Percentiles rank a stretch among this genome's conserved stretches.
Conservation (phyloP, 1,140 invertebrate genomes). For the Acromyrmex heyeri region DNA sequence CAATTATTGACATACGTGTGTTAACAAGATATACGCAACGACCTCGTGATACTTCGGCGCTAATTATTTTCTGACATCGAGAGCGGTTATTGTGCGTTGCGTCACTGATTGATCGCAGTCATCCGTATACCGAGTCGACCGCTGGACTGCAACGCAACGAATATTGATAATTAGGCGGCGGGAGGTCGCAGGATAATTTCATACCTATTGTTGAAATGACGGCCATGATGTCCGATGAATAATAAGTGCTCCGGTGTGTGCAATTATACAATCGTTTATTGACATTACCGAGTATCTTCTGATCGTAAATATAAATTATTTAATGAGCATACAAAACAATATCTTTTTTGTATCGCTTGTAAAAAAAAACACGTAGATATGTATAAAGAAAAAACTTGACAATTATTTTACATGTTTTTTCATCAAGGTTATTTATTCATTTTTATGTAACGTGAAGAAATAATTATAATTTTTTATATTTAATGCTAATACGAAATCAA, state of each 20-base stretch:
- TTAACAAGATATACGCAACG: conserved; percentile 54
- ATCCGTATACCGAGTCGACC: conserved; percentile 34
- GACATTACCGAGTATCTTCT: conserved; percentile 15
- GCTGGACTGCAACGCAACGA: conserved; percentile 25
- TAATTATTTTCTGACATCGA: conserved; percentile 57
- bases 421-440: neutral
- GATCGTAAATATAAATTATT: conserved; percentile 3
- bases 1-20: conserved; percentile 37
- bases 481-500: neutral
- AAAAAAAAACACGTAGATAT: neutral
- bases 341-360: neutral
- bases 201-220: conserved; percentile 63
- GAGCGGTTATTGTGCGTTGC: conserved; percentile 39
- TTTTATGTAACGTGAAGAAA: neutral
- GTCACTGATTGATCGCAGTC: conserved; percentile 68
- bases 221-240: conserved; percentile 47
- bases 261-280: conserved; percentile 44
- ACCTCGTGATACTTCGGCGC: conserved; percentile 48
- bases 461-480: neutral
- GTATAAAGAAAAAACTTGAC: neutral
- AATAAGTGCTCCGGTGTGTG: conserved; percentile 21
- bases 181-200: conserved; percentile 67
- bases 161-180: conserved; percentile 71
- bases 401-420: neutral
- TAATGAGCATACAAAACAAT: neutral